phyloP scores from a whole-genome alignment of 2,113 vertebrate species.

The Empidonax traillii region DNA sequence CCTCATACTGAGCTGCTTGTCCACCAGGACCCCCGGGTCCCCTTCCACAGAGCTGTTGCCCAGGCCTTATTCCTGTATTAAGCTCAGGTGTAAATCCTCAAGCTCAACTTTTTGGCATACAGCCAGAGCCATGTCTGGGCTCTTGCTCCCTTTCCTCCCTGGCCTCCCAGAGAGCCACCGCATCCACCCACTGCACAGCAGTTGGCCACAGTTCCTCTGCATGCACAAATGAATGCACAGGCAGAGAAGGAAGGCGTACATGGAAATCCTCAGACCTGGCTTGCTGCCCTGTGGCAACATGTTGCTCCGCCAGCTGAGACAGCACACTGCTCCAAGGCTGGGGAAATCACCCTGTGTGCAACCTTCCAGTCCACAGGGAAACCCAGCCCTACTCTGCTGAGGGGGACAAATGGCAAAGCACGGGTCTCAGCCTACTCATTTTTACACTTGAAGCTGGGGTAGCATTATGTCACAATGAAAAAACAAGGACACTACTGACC shows the following conservation, averaged over 20 bases:
- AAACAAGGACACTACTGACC: neutral
- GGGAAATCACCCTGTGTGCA: neutral
- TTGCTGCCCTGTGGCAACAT: neutral
- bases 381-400: neutral
- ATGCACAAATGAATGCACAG: neutral
- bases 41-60: neutral
- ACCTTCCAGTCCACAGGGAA: neutral
- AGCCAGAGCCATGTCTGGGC: neutral
- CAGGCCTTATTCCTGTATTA: neutral
- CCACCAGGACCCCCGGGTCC: neutral
- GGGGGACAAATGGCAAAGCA: neutral
- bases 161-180: neutral
- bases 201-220: neutral
- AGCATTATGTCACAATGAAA: neutral
- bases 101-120: neutral
- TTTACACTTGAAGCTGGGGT: neutral
- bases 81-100: neutral
- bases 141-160: neutral
- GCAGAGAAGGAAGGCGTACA: neutral
- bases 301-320: neutral
- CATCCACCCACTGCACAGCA: fast-evolving
- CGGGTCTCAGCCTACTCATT: neutral
- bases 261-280: neutral
- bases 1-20: neutral
- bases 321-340: neutral